Base-by-base conservation (phyloP, 2,888 invertebrate species). In the Elmis aenea region DNA sequence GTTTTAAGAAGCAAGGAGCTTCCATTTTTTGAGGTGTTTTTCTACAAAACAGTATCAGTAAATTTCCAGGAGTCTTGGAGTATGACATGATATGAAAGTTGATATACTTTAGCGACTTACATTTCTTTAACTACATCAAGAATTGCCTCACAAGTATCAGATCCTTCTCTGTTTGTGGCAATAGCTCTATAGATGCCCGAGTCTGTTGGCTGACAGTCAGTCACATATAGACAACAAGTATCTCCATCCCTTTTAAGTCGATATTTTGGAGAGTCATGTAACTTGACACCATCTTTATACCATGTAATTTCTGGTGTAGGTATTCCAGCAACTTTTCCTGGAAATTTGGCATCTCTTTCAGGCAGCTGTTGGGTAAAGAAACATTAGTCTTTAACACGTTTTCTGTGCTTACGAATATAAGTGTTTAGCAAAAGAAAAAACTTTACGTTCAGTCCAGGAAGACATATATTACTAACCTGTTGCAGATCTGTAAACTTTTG, bases 1-100 rank as follows among this genome's bases (percentile, higher is more conserved):
- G 84, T 72, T 93, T 93, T 55, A 93, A 70, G 76, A 93, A 93
- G 26, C 82, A 77, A 3, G 93, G 91, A 1, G 90, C 79, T 64
- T 93, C 92, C 22, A 83, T 77, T 54, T 81, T 84, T 54, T 83
- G 79, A 49, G 75, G 77, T 54, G 79, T 77, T 49, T 81, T 83
- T 30, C 88, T 89, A 57, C 3, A 62, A 60, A 41, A 3, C 11
- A 11, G 10, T 22, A 15, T 25, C n/a, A 14, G 29, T 10, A 33
- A 37, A 20, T 14, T 15, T n/a, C 18, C 36, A 28, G 9, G 24
- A 20, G 13, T 5, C 23, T 24, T 27, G 8, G 26, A n/a, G 8
- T 27, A 13, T 23, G 6, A 5, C 6, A 28, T 8, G 15, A n/a
- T n/a, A n/a, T n/a, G n/a, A n/a, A n/a, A n/a, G n/a, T n/a, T 22